Evolutionary conservation across 2,888 invertebrate species (phyloP).

Genomic region (Pecten maximus): DNA sequence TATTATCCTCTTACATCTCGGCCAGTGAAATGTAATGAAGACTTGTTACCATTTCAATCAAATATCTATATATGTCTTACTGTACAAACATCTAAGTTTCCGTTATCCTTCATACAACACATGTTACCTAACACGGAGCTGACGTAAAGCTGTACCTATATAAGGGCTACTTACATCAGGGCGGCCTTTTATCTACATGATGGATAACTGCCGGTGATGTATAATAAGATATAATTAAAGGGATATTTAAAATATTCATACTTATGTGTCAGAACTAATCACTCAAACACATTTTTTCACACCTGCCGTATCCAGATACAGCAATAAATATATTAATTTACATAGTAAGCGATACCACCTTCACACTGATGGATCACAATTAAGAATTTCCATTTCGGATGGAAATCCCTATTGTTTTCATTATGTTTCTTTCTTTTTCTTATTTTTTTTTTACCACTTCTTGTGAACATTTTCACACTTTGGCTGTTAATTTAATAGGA

Average conservation of each 20-base stretch:
- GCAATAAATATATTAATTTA: neutral
- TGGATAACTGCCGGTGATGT: neutral
- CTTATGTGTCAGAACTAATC: conserved; percentile 15
- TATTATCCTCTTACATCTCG: neutral
- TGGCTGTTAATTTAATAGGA: no score
- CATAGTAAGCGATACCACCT: neutral
- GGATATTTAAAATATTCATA: neutral
- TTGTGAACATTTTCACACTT: no score
- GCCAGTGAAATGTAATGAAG: neutral
- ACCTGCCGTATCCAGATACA: neutral
- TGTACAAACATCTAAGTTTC: neutral
- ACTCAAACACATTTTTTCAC: neutral
- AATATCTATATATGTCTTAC: neutral
- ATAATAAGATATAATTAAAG: neutral
- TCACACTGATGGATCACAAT: neutral
- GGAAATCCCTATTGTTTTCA: no score
- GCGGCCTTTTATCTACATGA: neutral
- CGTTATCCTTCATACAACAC: neutral
- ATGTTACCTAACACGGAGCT: neutral
- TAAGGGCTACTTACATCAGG: neutral
- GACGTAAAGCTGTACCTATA: neutral
- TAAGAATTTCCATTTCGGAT: neutral
- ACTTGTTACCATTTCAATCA: neutral
- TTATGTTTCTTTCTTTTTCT: no score
- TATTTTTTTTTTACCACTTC: no score